Evolutionary conservation across 2,888 invertebrate species (phyloP), one percentile per base, ranked within the genome.

Genomic region (Andricus quercusramuli): DNA sequence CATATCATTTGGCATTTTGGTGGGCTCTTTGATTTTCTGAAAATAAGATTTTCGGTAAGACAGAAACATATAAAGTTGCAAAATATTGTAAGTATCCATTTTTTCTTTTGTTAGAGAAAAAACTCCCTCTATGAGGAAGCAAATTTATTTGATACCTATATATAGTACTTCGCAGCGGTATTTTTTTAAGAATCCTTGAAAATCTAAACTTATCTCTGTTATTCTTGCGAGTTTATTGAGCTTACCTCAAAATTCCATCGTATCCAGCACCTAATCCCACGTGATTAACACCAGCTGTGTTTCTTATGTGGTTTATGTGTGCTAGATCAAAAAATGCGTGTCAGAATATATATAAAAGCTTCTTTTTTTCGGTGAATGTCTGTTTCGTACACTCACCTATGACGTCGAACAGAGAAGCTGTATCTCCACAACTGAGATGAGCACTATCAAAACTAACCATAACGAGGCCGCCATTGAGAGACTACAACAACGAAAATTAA

Each of bases 361-460:
- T 51, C 22, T 68, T 37, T 15, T 47, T 32, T 32, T 64, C 47
- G 64, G 56, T 51, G 47, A 13, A 59, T 77, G 56, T 74, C 51
- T 67, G 51, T 68, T 22, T 51, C 77, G 70, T 62, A 74, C 83
- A 20, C 93, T 89, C 92, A 95, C 95, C 95, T 90, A 95, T 94
- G 79, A 95, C 94, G 90, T 95, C 94, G 83, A 93, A 92, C 85
- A 95, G 92, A 62, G 94, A 94, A 59, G 95, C 94, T 88, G 93
- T 94, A 85, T 94, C 94, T 82, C 94, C 93, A 88, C 94, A 94
- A 90, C 94, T 95, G 85, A 95, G 93, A 91, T 94, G 95, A 86
- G 94, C 93, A 85, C 94, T 94, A 91, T 94, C 95, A 91, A 95
- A 95, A 85, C 95, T 95, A 78, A 95, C 94, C 95, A 95, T 95